Base-by-base conservation (phyloP, 2,888 invertebrate genomes). In the Apamea crenata region DNA sequence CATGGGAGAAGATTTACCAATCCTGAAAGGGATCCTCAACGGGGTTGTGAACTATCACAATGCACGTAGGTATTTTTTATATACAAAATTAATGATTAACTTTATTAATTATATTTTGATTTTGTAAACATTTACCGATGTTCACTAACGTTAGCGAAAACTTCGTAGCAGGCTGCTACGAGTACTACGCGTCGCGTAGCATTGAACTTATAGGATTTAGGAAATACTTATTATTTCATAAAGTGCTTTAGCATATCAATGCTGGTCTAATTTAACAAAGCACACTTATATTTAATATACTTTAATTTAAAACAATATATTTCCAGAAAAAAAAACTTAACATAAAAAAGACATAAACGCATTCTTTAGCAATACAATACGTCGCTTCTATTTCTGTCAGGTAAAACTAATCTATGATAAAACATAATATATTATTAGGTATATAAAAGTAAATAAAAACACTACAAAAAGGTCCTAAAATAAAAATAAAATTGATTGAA, bases 31-130 rank as follows among this genome's bases (percentile, higher is more conserved):
- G 94, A 99, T 99, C 96, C 97, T 99, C 92, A 99, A 99, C 95
- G 99, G 99, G 94, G 98, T 98, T 94, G 98, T 98, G 95, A 98
- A 98, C 96, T 99, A 99, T 96, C 99, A 99, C 96, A 99, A 99
- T 98, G 99, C 99, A 97, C 99, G 99, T 99, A 98, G 97, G 99
- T 99, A 97, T 97, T 92, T 90, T 91, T 86, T 89, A 82, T 84
- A 78, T 36, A 32, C 29, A 63, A 69, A 59, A n/a, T n/a, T 74
- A 65, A 25, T 73, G 2, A 70, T 71, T 50, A 63, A 61, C 50
- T 65, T 77, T 50, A 32, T 69, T 2, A 29, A 77, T 32, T 56
- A 74, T 44, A 73, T 78, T 71, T 66, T n/a, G 21, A 63, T 29
- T 71, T 73, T 72, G 21, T 47, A 77, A 75, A 83, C 40, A 75